Base-by-base conservation (phyloP, 1,140 invertebrate species). In the Phenacoccus solenopsis region DNA sequence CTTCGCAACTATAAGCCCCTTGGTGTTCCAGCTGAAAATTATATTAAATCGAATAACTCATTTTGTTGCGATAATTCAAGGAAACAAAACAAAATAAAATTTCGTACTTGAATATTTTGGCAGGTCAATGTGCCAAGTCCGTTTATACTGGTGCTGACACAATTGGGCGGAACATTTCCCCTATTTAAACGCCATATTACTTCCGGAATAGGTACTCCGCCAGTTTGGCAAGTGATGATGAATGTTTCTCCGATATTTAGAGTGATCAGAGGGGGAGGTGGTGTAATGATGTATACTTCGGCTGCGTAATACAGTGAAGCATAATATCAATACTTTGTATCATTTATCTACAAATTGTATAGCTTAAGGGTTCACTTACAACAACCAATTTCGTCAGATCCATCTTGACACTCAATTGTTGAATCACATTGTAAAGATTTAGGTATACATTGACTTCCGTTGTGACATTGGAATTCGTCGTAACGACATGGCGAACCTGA, bases 1-100 rank as follows among this genome's bases (percentile, higher is more conserved):
- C 95, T 83, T 99, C 96, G 80, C 97, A 98, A 10, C 93, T 96
- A 78, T 98, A 99, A 0, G 96, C 95, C 1, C 96, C 97, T 76
- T 93, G 91, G 75, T 99, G 93, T 67, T 81, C 79, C 7, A 79
- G 75, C 80, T 85, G 75, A n/a, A n/a, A n/a, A n/a, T n/a, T n/a
- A n/a, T n/a, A n/a, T n/a, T n/a, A n/a, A n/a, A n/a, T n/a, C n/a
- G n/a, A n/a, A n/a, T n/a, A n/a, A n/a, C n/a, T n/a, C n/a, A n/a
- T n/a, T n/a, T n/a, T n/a, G n/a, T n/a, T n/a, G n/a, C n/a, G n/a
- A n/a, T n/a, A n/a, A n/a, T n/a, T n/a, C n/a, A n/a, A n/a, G n/a
- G n/a, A n/a, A n/a, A n/a, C n/a, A n/a, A n/a, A n/a, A n/a, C n/a
- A n/a, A n/a, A n/a, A n/a, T n/a, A n/a, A n/a, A n/a, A n/a, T n/a